Evolutionary conservation across 2,888 invertebrate genomes (phyloP).

Genomic region (Drosophila cracens): DNA sequence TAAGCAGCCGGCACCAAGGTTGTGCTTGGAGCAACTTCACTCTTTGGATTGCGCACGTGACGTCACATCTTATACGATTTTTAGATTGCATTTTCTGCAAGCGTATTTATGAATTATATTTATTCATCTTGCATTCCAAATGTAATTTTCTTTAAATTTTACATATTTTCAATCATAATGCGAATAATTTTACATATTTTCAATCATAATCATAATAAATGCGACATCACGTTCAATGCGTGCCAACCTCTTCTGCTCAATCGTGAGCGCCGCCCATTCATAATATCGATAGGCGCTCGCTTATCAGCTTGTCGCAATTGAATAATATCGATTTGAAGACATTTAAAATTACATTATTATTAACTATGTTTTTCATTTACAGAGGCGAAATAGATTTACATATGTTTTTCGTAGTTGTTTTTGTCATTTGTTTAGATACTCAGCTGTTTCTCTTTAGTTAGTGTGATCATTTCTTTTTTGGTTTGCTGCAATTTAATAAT

Average conservation of each 20-base stretch:
- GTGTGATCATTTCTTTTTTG: neutral
- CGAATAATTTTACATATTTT: neutral
- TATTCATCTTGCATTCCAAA: neutral
- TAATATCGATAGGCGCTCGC: slow-evolving; percentile 10
- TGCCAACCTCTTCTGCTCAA: neutral
- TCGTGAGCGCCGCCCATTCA: neutral
- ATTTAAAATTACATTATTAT: slow-evolving; percentile 7
- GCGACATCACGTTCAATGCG: neutral
- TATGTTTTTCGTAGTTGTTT: neutral
- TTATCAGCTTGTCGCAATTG: neutral
- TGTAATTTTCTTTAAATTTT: neutral
- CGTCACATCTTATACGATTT: slow-evolving; percentile 15
- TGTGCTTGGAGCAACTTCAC: neutral
- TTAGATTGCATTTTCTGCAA: neutral
- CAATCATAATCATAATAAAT: neutral
- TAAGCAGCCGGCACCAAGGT: slow-evolving; percentile 28
- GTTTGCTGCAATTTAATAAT: neutral
- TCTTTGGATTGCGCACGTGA: slow-evolving; percentile 6
- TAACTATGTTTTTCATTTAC: neutral
- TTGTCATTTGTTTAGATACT: neutral
- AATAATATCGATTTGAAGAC: neutral
- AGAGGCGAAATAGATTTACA: neutral
- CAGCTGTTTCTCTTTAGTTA: neutral
- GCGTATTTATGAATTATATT: neutral
- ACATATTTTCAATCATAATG: neutral